Evolutionary conservation across 2,113 vertebrate species (phyloP).

Genomic region (Mesembrinibis cayennensis): DNA sequence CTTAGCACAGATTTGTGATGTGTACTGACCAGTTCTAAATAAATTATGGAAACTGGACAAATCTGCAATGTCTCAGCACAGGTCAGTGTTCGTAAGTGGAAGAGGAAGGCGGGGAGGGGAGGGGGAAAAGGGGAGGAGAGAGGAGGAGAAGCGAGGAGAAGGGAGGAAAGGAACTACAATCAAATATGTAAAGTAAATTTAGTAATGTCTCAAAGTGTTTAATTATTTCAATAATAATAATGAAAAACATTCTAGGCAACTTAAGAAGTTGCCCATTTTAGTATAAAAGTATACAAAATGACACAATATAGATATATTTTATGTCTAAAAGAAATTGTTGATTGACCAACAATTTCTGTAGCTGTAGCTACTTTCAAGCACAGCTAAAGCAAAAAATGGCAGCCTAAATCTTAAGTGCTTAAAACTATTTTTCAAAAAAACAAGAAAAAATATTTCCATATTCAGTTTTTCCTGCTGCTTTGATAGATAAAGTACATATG

Average conservation of each 20-base stretch:
- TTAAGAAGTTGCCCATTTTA: background rate
- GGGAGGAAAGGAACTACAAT: rapidly evolving
- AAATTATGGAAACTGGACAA: background rate
- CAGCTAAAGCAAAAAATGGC: background rate
- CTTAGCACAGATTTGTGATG: background rate
- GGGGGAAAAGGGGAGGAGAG: no score
- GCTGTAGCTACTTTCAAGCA: background rate
- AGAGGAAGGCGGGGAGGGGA: no score
- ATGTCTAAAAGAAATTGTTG: background rate
- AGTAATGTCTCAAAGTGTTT: background rate
- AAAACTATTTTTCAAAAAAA: background rate
- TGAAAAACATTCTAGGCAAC: background rate
- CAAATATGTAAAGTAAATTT: background rate
- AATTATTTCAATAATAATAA: background rate
- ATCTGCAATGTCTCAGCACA: background rate
- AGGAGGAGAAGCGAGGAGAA: rapidly evolving
- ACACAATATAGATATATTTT: background rate
- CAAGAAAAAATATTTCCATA: background rate
- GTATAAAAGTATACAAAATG: background rate
- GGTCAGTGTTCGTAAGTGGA: background rate
- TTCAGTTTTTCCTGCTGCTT: background rate
- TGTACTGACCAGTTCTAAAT: background rate
- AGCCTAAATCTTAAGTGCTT: background rate
- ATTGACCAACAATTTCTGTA: background rate
- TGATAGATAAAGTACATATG: background rate